Base-by-base conservation (phyloP, 2,113 vertebrate species). In the Serinus canaria region DNA sequence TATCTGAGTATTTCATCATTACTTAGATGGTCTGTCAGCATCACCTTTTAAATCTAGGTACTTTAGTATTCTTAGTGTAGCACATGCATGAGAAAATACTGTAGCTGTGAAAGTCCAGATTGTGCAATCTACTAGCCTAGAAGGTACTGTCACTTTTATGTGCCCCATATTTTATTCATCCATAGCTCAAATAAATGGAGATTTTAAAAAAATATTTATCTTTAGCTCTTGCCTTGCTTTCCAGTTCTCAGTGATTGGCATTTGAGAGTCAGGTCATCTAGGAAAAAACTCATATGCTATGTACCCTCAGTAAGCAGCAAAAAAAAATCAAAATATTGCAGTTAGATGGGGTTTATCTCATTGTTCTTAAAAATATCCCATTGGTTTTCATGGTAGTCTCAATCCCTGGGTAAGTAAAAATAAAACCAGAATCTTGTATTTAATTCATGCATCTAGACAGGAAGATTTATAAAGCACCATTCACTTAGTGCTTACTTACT, bases 111-210 rank as follows among this genome's bases (percentile, higher is more conserved):
- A 95, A 95, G 72, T 90, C 94, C 93, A 91, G 78, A 91, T 62
- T 91, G 78, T 91, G 81, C 74, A 87, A 90, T 87, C 87, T 87
- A 59, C 84, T 95, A 91, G 83, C 78, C 87, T 95, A 96, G 94
- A 79, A 92, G 46, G 21, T 43, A 69, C 44, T 80, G 87, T 74
- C 78, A 95, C 27, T 91, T 95, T 91, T 87, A 95, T 95, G 59
- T 85, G 50, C 55, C 59, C 82, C 77, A 63, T 95, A 92, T 95
- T 95, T 95, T 92, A 91, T 92, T 90, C 72, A 90, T 47, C 79
- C 59, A 60, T 81, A 90, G 70, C 67, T 90, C 84, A 90, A 80
- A 95, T 67, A 93, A 95, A 93, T 91, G 46, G 55, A 93, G 35
- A 91, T 82, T 87, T 28, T 0, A 5, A 25, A 53, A 13, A 24